Percentiles rank a stretch among this genome's conserved stretches.
These are phyloP conservation scores for Macheiramphus alcinus DNA, from an alignment of 2,113 vertebrate genomes.

Conservation along the genomic window DNA sequence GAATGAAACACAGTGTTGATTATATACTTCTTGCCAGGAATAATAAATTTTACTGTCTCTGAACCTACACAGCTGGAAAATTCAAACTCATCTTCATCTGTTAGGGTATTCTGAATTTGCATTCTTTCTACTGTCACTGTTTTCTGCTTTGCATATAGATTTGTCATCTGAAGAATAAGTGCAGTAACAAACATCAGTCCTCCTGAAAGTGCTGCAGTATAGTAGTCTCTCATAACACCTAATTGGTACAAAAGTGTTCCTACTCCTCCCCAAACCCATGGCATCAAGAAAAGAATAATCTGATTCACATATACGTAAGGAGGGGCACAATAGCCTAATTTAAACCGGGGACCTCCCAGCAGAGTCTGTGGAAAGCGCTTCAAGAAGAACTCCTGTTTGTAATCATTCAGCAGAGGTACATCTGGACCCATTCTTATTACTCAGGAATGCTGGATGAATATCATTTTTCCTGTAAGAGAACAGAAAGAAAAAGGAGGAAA, in stretches of 20 bases:
- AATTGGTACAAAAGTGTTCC: constrained; percentile 89
- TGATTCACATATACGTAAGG: constrained; percentile 93
- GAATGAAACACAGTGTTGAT: constrained; percentile 87
- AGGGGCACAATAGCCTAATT: constrained; percentile 91
- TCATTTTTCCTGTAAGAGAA: constrained; percentile 61
- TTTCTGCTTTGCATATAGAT: constrained; percentile 78
- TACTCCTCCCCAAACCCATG: constrained; percentile 91
- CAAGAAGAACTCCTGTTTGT: constrained; percentile 98
- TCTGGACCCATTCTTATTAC: constrained; percentile 94
- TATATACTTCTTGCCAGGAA: constrained; percentile 90
- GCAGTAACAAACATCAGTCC: constrained; percentile 88
- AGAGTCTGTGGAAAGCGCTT: constrained; percentile 96
- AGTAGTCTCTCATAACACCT: constrained; percentile 81
- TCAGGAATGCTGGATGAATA: constrained; percentile 67
- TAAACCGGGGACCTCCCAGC: constrained; percentile 90
- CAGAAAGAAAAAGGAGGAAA: neutral
- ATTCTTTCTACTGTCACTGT: constrained; percentile 83
- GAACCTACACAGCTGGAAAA: constrained; percentile 89
- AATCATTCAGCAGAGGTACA: constrained; percentile 96
- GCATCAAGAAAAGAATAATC: constrained; percentile 87
- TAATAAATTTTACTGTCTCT: constrained; percentile 92
- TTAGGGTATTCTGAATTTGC: constrained; percentile 80
- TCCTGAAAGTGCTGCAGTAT: constrained; percentile 81
- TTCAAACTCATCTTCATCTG: constrained; percentile 94
- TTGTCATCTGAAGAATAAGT: constrained; percentile 80